Evolutionary conservation across 2,113 vertebrate genomes (phyloP).

Genomic region (Egretta garzetta): DNA sequence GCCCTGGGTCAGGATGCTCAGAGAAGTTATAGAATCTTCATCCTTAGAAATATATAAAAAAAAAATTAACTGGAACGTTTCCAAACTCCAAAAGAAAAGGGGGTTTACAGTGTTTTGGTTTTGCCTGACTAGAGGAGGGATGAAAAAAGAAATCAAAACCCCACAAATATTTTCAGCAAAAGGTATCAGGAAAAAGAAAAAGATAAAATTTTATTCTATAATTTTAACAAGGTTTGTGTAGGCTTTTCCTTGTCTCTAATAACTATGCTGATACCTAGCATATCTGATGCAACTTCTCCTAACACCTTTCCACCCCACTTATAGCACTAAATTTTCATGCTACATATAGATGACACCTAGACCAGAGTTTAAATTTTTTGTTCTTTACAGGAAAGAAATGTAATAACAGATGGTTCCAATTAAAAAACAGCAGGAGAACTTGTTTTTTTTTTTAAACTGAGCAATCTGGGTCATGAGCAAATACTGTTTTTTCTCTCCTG

Average conservation of each 20-base stretch:
- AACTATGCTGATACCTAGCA: neutral
- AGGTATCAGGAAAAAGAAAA: neutral
- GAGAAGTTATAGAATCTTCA: neutral
- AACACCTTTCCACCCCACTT: neutral
- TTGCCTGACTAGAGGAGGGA: neutral
- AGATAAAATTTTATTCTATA: neutral
- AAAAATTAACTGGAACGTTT: neutral
- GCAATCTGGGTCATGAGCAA: constrained; percentile 26
- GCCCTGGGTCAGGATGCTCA: neutral
- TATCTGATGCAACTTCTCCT: neutral
- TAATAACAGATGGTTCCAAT: constrained; percentile 67
- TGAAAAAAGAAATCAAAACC: neutral
- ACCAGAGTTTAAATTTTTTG: constrained; percentile 1
- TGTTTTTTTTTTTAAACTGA: neutral
- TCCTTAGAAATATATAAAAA: neutral
- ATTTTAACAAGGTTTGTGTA: neutral
- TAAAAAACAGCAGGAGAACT: constrained; percentile 45
- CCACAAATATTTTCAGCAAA: neutral
- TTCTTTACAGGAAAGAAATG: constrained; percentile 10
- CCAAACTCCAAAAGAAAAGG: neutral
- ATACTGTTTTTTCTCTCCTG: neutral
- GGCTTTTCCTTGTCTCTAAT: neutral
- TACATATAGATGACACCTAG: neutral
- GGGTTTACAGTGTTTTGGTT: neutral
- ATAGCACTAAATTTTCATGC: neutral